These are phyloP conservation scores for Anaspis maculata DNA, from an alignment of 2,888 invertebrate genomes.

Conservation along the genomic window DNA sequence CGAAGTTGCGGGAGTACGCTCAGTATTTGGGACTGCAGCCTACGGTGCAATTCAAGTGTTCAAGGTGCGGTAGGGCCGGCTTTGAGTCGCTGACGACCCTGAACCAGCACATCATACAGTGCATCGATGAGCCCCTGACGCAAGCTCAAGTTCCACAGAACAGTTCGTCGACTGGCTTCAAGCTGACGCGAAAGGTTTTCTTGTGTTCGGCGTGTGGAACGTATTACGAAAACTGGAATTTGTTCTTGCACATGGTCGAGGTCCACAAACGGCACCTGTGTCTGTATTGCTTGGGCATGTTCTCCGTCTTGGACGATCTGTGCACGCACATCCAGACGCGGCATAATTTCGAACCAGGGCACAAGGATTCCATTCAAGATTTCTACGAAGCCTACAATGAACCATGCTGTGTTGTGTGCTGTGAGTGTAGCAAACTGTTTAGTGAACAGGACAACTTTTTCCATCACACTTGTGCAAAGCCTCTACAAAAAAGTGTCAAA, in stretches of 20 bases:
- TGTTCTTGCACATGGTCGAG: conserved; percentile 77
- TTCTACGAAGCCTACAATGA: conserved; percentile 58
- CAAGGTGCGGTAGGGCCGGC: conserved; percentile 61
- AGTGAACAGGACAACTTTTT: conserved; percentile 68
- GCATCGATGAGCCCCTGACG: conserved; percentile 36
- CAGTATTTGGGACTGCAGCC: conserved; percentile 66
- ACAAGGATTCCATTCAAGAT: conserved; percentile 59
- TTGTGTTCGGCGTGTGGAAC: conserved; percentile 75
- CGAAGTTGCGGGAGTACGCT: conserved; percentile 50
- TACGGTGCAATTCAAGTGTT: conserved; percentile 64
- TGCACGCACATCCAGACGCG: conserved; percentile 69
- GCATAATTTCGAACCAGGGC: conserved; percentile 67
- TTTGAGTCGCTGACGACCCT: conserved; percentile 58
- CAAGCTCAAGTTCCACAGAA: conserved; percentile 31
- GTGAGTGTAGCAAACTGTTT: conserved; percentile 71
- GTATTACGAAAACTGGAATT: conserved; percentile 80
- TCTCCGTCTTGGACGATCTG: conserved; percentile 70
- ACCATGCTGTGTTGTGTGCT: conserved; percentile 70
- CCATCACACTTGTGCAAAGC: conserved; percentile 57
- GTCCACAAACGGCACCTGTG: conserved; percentile 76
- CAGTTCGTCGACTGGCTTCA: conserved; percentile 47
- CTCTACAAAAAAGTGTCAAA: no score
- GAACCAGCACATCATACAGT: conserved; percentile 61
- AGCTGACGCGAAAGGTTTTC: conserved; percentile 69
- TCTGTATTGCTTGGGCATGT: conserved; percentile 75